Base-by-base conservation (phyloP, 2,113 vertebrate genomes). In the Triplophysa dalaica region DNA sequence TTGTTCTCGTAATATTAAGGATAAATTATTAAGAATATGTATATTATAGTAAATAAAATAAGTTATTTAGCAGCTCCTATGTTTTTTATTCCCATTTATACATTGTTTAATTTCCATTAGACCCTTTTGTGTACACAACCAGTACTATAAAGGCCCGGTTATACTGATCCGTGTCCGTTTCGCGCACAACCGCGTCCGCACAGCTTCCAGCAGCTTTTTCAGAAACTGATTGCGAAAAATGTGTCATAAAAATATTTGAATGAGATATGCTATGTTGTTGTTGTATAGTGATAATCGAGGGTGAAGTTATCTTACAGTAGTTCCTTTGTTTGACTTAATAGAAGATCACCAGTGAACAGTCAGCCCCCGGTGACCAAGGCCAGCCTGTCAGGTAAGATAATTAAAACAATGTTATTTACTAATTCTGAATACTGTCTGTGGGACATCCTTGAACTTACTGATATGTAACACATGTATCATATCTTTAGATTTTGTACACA, bases 331-430 rank as follows among this genome's bases (percentile, higher is more conserved):
- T 87, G 6, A 80, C 72, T 81, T 87, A 64, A 24, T 83, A 99
- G 97, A 92, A 94, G 96, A 85, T 98, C 97, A 77, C 97, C 97
- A 54, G 95, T 93, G 52, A 86, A 92, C 3, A 95, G 86, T 84
- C 97, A 97, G 84, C 94, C 96, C 1, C 86, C 94, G 17, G 83
- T 94, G 74, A 92, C 94, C 88, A 96, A 92, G 92, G 93, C 95
- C 74, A 95, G 93, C 85, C 91, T 95, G 76, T 95, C 95, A 93
- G 97, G 97, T 99, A 92, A 16, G 93, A 7, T 41, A 17, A 65
- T 17, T 13, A 10, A 19, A 38, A n/a, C n/a, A 22, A 13, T 48
- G 11, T n/a, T 63, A 29, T 69, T 69, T 50, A n/a, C 54, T 58
- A 1, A 9, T n/a, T 56, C 54, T 56, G 54, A 56, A 56, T 56